Conservation (phyloP, 1,140 invertebrate species). For the Trachymyrmex septentrionalis region DNA sequence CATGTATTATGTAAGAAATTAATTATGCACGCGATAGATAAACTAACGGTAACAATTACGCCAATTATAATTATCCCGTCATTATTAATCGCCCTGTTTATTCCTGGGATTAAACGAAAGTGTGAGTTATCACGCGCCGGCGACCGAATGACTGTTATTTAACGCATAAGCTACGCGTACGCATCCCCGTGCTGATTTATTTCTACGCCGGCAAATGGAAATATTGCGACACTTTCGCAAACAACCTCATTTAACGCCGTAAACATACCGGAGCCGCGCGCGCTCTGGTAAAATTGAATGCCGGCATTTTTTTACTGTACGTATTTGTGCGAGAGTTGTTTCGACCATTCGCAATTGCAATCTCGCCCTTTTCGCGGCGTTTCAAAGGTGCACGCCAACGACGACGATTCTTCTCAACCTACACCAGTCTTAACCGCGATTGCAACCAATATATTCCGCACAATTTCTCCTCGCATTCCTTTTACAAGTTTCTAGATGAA, state of each 20-base stretch:
- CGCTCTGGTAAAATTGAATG: slow-evolving; percentile 43
- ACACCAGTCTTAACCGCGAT: background rate
- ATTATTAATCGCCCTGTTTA: slow-evolving; percentile 39
- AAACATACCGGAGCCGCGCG: slow-evolving; percentile 13
- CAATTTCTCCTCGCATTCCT: slow-evolving; percentile 15
- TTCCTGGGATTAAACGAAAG: slow-evolving; percentile 52
- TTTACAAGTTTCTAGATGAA: background rate
- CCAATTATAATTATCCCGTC: slow-evolving; percentile 48
- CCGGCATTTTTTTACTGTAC: slow-evolving; percentile 25
- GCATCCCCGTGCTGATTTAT: slow-evolving; percentile 36
- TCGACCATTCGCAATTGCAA: slow-evolving; percentile 14
- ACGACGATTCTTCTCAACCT: background rate
- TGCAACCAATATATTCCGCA: background rate
- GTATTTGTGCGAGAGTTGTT: background rate
- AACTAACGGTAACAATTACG: slow-evolving; percentile 31
- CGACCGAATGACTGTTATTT: slow-evolving; percentile 21
- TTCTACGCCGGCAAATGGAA: slow-evolving; percentile 18
- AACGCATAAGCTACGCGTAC: slow-evolving; percentile 1
- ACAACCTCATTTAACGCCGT: slow-evolving; percentile 51
- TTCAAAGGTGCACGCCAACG: background rate
- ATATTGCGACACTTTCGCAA: slow-evolving; percentile 60
- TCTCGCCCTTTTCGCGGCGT: background rate
- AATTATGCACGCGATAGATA: slow-evolving; percentile 51
- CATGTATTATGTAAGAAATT: slow-evolving; percentile 32
- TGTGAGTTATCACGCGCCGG: slow-evolving; percentile 29